A percentile compares a stretch with the other conserved stretches of the same genome.
phyloP scores from a whole-genome alignment of 2,888 invertebrate genomes.

The Chloroclysta siterata region DNA sequence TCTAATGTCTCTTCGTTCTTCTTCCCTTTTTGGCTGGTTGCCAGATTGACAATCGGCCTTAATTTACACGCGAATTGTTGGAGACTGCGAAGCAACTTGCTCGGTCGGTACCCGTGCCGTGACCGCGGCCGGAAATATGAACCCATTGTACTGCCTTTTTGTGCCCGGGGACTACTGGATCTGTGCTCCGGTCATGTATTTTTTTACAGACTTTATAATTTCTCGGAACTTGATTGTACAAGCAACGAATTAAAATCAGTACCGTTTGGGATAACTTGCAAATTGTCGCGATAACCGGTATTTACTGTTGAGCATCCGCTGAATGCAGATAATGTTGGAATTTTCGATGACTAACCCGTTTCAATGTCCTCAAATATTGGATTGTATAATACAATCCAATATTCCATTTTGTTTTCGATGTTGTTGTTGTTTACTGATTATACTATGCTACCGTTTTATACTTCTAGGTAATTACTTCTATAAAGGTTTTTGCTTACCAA shows the following conservation, averaged over 20 bases:
- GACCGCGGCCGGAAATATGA: slow-evolving; percentile 69
- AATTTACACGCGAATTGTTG: slow-evolving; percentile 60
- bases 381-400: no score
- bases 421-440: slow-evolving; percentile 1
- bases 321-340: slow-evolving; percentile 43
- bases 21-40: slow-evolving; percentile 58
- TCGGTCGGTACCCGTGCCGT: slow-evolving; percentile 52
- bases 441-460: neutral
- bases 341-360: slow-evolving; percentile 37
- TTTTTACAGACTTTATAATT: slow-evolving; percentile 34
- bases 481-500: slow-evolving; percentile 35
- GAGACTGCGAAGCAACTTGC: slow-evolving; percentile 52
- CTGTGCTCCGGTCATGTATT: slow-evolving; percentile 41
- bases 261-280: slow-evolving; percentile 32
- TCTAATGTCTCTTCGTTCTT: slow-evolving; percentile 56
- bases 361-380: slow-evolving; percentile 32
- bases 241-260: slow-evolving; percentile 31
- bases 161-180: slow-evolving; percentile 52
- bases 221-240: slow-evolving; percentile 31
- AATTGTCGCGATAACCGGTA: slow-evolving; percentile 44
- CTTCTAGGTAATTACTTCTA: slow-evolving; percentile 14
- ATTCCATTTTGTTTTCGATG: slow-evolving; percentile 2
- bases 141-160: slow-evolving; percentile 73
- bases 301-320: slow-evolving; percentile 46
- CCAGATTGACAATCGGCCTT: slow-evolving; percentile 64